Percentiles rank a stretch among this genome's conserved stretches.
phyloP scores from a whole-genome alignment of 2,888 invertebrate genomes.

The Iphiclides podalirius region DNA sequence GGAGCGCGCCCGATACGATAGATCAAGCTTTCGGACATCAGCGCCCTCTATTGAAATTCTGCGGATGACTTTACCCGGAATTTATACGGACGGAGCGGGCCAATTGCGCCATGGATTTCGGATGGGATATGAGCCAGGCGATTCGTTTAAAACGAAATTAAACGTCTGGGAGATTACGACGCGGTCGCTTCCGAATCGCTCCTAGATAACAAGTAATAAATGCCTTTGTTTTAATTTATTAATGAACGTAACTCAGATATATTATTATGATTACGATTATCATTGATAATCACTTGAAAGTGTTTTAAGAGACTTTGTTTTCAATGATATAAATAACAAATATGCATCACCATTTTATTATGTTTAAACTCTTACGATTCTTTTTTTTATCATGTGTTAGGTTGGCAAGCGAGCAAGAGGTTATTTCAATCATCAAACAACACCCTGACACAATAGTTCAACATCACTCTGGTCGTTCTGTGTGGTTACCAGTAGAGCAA shows the following conservation, averaged over 20 bases:
- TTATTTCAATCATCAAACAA: too few species aligned
- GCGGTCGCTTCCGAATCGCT: constrained; percentile 55
- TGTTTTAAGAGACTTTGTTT: too few species aligned
- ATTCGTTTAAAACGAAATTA: constrained; percentile 68
- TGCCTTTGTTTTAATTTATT: constrained; percentile 36
- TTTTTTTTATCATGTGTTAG: too few species aligned
- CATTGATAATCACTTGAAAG: constrained; percentile 3
- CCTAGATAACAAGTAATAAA: constrained; percentile 57
- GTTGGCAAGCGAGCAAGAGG: too few species aligned
- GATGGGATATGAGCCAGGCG: constrained; percentile 52
- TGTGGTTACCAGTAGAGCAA: too few species aligned
- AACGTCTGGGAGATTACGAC: constrained; percentile 62
- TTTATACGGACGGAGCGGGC: too few species aligned
- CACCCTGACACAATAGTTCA: too few species aligned
- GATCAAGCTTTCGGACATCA: constrained; percentile 72
- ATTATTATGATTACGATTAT: constrained; percentile 27
- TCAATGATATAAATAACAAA: too few species aligned
- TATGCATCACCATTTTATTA: too few species aligned
- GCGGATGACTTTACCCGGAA: constrained; percentile 63
- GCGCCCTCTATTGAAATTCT: constrained; percentile 67
- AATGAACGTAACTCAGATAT: constrained; percentile 2
- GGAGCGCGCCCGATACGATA: constrained; percentile 54
- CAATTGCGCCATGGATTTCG: constrained; percentile 50
- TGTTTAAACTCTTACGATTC: too few species aligned
- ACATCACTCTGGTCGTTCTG: too few species aligned